Conservation (phyloP, 2,797 vertebrate genomes). For the Eremophila alpestris region DNA sequence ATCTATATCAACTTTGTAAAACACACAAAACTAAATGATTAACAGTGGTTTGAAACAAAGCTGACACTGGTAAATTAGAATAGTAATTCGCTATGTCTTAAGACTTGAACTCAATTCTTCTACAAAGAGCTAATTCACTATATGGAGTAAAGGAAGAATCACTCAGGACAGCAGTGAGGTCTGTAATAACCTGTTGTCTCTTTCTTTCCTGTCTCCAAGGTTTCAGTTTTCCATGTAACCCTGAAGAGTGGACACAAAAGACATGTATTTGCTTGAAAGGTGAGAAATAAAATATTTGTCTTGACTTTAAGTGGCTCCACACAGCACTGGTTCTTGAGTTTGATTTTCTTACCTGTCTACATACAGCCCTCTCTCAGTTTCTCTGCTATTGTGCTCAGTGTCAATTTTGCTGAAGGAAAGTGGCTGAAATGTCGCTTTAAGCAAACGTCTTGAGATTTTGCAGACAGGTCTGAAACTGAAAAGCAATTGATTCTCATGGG, state of each 20-base stretch:
- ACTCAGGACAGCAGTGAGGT: neutral
- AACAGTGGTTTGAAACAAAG: slow-evolving; percentile 14
- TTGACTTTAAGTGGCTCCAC: slow-evolving; percentile 33
- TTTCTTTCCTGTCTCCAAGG: slow-evolving; percentile 3
- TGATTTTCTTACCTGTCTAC: slow-evolving; percentile 42
- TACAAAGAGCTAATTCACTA: neutral
- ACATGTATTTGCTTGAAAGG: slow-evolving; percentile 40
- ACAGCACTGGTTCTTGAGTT: slow-evolving; percentile 6
- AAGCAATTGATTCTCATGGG: neutral
- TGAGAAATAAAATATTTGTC: slow-evolving; percentile 41
- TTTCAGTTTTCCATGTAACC: slow-evolving; percentile 17
- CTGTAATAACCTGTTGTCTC: slow-evolving; percentile 31
- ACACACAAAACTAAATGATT: slow-evolving; percentile 3
- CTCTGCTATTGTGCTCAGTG: slow-evolving; percentile 13
- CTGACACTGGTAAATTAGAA: slow-evolving; percentile 16
- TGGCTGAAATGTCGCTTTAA: slow-evolving; percentile 10
- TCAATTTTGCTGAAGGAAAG: slow-evolving; percentile 48
- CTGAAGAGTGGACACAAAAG: slow-evolving; percentile 31
- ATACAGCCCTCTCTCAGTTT: neutral
- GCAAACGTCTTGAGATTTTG: slow-evolving; percentile 32
- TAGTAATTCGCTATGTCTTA: slow-evolving; percentile 22
- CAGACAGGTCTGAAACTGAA: slow-evolving; percentile 12
- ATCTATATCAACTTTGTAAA: neutral
- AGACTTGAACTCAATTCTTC: slow-evolving; percentile 5
- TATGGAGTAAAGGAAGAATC: neutral